These are phyloP conservation scores for Standfussiana lucernea DNA, from an alignment of 2,888 invertebrate genomes.

Conservation along the genomic window DNA sequence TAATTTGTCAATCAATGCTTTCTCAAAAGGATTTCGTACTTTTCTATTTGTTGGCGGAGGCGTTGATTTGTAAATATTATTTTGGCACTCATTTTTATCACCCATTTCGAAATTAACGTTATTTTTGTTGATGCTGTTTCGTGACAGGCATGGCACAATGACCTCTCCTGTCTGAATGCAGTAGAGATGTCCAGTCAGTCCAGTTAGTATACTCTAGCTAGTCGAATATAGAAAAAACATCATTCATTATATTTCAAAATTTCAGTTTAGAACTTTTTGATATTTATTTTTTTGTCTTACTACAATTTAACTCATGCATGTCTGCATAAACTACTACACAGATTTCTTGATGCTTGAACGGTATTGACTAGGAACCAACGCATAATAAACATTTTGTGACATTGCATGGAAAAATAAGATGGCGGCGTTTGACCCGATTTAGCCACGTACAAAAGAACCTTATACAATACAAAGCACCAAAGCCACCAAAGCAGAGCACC, in stretches of 20 bases:
- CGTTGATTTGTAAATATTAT: slow-evolving; percentile 81
- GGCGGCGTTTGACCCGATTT: background rate
- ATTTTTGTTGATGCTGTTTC: slow-evolving; percentile 59
- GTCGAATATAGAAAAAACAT: background rate
- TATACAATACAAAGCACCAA: background rate
- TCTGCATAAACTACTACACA: background rate
- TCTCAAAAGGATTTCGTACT: slow-evolving; percentile 93
- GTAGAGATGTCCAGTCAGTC: slow-evolving; percentile 8
- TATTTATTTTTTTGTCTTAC: background rate
- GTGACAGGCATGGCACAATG: slow-evolving; percentile 66
- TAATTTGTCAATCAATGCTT: slow-evolving; percentile 91
- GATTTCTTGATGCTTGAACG: background rate
- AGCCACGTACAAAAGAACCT: background rate
- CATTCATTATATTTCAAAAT: background rate
- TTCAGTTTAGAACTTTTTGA: background rate
- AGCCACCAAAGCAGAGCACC: background rate
- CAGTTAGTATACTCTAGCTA: background rate
- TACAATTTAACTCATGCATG: background rate
- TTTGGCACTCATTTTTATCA: slow-evolving; percentile 82
- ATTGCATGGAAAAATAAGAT: background rate
- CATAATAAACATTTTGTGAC: background rate
- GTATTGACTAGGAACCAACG: background rate
- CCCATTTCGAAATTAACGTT: slow-evolving; percentile 87
- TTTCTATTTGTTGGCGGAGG: slow-evolving; percentile 84
- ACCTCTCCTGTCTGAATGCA: slow-evolving; percentile 43